Percentiles rank a stretch among this genome's conserved stretches.
Conservation (phyloP, 2,888 invertebrate species). For the Tuta absoluta region DNA sequence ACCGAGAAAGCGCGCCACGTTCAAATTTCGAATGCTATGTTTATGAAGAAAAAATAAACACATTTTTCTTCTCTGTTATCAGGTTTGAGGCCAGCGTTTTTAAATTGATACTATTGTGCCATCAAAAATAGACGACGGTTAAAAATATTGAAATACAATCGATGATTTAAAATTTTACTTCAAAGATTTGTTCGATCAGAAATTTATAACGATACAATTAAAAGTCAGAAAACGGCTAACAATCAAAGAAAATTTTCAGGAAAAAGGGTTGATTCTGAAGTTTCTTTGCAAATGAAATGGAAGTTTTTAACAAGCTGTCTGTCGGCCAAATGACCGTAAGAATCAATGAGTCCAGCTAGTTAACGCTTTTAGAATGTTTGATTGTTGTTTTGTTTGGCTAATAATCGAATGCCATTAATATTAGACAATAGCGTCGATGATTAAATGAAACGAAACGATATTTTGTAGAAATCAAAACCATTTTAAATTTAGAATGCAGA, state of each 20-base stretch:
- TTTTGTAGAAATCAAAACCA: background rate
- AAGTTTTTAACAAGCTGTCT: constrained; percentile 76
- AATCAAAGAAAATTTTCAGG: constrained; percentile 47
- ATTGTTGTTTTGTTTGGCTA: constrained; percentile 35
- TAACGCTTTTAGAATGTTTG: constrained; percentile 55
- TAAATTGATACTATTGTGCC: background rate
- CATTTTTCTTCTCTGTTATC: background rate
- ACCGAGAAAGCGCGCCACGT: constrained; percentile 78
- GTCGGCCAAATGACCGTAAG: constrained; percentile 40
- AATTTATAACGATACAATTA: constrained; percentile 72
- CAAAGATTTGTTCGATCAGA: constrained; percentile 54
- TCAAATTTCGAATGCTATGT: constrained; percentile 57
- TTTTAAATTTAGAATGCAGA: background rate
- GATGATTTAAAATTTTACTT: constrained; percentile 1
- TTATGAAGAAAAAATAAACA: constrained; percentile 29
- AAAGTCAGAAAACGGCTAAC: constrained; percentile 53
- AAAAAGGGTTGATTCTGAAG: constrained; percentile 62
- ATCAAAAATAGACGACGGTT: background rate
- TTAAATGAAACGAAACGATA: background rate
- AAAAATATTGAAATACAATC: background rate
- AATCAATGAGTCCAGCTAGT: constrained; percentile 65
- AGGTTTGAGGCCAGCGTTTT: constrained; percentile 12
- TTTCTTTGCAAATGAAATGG: constrained; percentile 73
- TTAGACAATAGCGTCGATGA: background rate
- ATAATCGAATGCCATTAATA: background rate